A percentile compares a stretch with the other conserved stretches of the same genome.
These are phyloP conservation scores for Zingel zingel DNA, from an alignment of 2,113 vertebrate species.

Conservation along the genomic window DNA sequence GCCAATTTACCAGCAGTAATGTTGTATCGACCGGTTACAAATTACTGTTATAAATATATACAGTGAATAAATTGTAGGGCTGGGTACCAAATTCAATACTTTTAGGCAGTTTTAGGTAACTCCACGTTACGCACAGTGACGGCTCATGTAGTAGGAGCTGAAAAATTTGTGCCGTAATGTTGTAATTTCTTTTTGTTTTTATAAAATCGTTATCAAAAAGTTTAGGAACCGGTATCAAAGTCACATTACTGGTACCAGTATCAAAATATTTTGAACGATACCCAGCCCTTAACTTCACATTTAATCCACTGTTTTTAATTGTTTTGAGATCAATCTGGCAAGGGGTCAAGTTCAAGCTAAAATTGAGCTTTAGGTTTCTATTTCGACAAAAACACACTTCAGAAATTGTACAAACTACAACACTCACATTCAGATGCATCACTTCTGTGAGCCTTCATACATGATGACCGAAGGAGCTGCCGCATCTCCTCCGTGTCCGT, in stretches of 20 bases:
- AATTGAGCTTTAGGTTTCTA: background rate
- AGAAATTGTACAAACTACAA: background rate
- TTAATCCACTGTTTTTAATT: background rate
- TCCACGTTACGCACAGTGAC: no score
- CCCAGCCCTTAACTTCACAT: background rate
- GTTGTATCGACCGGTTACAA: background rate
- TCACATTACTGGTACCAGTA: no score
- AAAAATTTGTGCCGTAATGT: no score
- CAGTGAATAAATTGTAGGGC: no score
- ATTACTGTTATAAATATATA: background rate
- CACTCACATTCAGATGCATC: slow-evolving; percentile 89
- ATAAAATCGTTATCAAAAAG: no score
- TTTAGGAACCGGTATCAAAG: no score
- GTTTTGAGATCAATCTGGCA: background rate
- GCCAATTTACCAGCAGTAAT: background rate
- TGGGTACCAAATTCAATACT: no score
- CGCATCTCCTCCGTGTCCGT: slow-evolving; percentile 75
- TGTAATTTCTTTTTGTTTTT: no score
- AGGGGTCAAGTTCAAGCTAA: background rate
- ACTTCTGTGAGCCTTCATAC: slow-evolving; percentile 85
- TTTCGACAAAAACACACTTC: background rate
- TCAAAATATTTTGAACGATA: no score
- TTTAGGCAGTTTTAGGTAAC: no score
- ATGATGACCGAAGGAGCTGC: slow-evolving; percentile 87
- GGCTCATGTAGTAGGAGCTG: no score